phyloP scores from a whole-genome alignment of 2,113 vertebrate genomes.

The Eira barbara region DNA sequence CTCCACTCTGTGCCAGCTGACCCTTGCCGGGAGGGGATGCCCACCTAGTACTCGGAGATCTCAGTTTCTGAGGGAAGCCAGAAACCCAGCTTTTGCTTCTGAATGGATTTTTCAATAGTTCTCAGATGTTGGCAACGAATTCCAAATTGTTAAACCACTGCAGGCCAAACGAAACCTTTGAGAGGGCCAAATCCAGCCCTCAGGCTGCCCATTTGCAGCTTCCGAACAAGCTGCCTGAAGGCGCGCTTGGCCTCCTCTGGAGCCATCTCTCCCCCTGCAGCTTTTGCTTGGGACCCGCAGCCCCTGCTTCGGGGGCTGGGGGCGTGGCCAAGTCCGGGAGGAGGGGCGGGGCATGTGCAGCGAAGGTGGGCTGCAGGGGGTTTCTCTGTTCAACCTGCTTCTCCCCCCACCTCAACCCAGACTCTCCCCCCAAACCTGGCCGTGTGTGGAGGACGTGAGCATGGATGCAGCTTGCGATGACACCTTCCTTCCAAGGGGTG shows the following conservation, averaged over 20 bases:
- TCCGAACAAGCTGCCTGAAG: not conserved
- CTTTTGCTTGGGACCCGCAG: not conserved
- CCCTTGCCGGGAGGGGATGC: not conserved
- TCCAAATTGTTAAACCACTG: not conserved
- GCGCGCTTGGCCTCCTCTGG: not conserved
- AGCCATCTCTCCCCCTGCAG: not conserved
- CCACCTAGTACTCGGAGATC: not conserved
- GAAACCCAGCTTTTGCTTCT: not conserved
- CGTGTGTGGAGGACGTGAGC: conserved; percentile 17
- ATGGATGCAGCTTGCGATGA: conserved; percentile 19
- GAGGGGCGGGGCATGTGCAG: not conserved
- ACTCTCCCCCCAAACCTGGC: conserved; percentile 4
- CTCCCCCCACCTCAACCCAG: not conserved
- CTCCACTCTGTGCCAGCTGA: not conserved
- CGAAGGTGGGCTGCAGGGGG: not conserved
- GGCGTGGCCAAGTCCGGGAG: not conserved
- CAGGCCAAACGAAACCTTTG: not conserved
- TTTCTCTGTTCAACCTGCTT: conserved; percentile 54
- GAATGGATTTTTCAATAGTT: not conserved
- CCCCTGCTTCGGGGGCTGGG: not conserved
- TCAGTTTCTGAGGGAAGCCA: not conserved
- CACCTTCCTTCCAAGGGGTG: conserved; percentile 48
- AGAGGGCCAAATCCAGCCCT: not conserved
- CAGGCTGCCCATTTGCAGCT: not conserved
- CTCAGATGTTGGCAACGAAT: not conserved